Percentiles rank a stretch among this genome's conserved stretches.
These are phyloP conservation scores for Netta rufina DNA, from an alignment of 2,797 vertebrate species.

Conservation along the genomic window DNA sequence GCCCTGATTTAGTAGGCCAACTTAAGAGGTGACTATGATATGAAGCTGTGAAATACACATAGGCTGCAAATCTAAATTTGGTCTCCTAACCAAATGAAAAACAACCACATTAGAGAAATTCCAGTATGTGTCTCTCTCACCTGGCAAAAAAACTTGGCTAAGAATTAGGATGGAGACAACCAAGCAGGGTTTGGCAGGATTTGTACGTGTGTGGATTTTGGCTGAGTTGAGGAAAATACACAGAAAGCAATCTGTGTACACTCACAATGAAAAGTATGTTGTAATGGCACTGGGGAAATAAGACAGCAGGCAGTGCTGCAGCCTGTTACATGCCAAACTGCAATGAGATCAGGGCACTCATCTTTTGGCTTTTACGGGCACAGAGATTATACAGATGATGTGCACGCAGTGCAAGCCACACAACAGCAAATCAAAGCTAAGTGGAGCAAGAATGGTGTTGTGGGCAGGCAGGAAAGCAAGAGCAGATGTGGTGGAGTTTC, in stretches of 20 bases:
- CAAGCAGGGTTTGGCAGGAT: not conserved
- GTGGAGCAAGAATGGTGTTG: not conserved
- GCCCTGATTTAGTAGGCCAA: not conserved
- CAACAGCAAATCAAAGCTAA: not conserved
- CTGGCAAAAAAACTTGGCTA: not conserved
- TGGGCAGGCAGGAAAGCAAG: not conserved
- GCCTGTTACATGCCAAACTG: not conserved
- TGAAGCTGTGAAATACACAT: not conserved
- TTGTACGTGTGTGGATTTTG: not conserved
- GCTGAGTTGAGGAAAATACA: not conserved
- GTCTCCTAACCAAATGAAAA: not conserved
- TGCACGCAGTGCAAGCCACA: not conserved
- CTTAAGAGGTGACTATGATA: not conserved
- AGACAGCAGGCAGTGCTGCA: not conserved
- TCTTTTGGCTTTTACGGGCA: not conserved
- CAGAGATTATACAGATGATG: not conserved
- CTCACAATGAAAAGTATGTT: not conserved
- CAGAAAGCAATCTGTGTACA: not conserved
- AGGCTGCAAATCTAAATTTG: not conserved
- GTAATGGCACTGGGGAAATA: not conserved
- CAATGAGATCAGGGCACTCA: not conserved
- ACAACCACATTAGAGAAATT: not conserved
- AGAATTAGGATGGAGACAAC: not conserved
- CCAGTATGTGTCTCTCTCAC: not conserved
- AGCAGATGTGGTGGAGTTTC: not conserved